Conservation (phyloP, 1,140 invertebrate genomes). For the Chironomus tepperi region DNA sequence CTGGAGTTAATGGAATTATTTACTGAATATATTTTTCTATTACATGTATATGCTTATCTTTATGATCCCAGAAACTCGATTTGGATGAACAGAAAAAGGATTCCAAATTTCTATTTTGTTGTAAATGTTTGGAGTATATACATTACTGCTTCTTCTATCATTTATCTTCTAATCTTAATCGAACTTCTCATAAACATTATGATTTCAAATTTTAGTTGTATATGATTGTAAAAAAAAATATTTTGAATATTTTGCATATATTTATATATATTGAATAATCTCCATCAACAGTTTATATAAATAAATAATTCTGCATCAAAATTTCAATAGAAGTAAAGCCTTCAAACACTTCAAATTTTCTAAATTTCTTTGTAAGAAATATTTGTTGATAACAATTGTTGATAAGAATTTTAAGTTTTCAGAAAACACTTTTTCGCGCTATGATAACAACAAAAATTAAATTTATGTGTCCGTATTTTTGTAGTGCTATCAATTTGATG, state of each 20-base stretch:
- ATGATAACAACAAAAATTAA: conserved; percentile 10
- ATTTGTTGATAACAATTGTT: not conserved
- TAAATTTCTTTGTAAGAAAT: too few relatives aligned
- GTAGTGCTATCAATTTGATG: not conserved
- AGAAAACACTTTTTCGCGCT: not conserved
- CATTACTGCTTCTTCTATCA: not conserved
- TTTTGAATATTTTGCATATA: too few relatives aligned
- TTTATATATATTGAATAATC: too few relatives aligned
- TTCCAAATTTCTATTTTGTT: not conserved
- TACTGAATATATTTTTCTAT: conserved; percentile 6
- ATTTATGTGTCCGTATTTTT: conserved; percentile 1
- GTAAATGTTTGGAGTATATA: not conserved
- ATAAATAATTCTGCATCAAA: too few relatives aligned
- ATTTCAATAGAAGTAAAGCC: too few relatives aligned
- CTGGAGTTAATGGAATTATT: conserved; percentile 8
- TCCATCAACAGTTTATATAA: too few relatives aligned
- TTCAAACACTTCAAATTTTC: too few relatives aligned
- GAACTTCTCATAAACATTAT: conserved; percentile 17
- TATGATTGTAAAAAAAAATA: too few relatives aligned
- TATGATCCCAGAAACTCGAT: conserved; percentile 6
- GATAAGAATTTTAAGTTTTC: conserved; percentile 2
- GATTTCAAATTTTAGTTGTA: not conserved
- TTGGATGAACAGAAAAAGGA: conserved; percentile 1
- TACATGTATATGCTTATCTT: conserved; percentile 6
- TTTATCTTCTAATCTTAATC: conserved; percentile 17